Conservation (phyloP, 1,140 invertebrate species). For the Amphibalanus amphitrite region DNA sequence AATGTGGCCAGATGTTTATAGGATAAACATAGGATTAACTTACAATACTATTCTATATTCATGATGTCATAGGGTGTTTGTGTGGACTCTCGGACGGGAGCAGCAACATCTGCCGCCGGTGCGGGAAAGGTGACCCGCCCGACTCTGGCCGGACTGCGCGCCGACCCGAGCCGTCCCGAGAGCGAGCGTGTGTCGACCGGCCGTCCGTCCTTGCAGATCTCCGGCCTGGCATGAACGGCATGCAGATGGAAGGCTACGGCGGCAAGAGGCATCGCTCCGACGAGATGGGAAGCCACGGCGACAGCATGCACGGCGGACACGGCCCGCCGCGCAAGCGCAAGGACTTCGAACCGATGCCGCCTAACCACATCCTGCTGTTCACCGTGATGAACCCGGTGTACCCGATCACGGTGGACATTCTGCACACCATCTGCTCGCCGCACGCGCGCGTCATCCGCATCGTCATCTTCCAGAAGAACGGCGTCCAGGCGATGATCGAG, state of each 20-base stretch:
- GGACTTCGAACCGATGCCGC: slow-evolving; percentile 3
- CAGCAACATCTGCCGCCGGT: too few species aligned
- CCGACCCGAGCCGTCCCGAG: neutral
- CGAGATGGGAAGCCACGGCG: slow-evolving; percentile 1
- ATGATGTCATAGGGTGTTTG: too few species aligned
- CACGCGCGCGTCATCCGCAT: slow-evolving; percentile 36
- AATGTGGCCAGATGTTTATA: too few species aligned
- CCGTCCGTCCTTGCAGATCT: neutral
- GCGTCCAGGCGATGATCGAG: slow-evolving; percentile 39
- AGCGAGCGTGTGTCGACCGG: neutral
- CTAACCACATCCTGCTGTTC: slow-evolving; percentile 30
- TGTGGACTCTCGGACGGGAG: too few species aligned
- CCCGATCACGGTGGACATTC: slow-evolving; percentile 38
- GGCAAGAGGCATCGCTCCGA: slow-evolving; percentile 2
- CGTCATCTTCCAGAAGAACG: slow-evolving; percentile 38
- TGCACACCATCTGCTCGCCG: slow-evolving; percentile 34
- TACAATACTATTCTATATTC: too few species aligned
- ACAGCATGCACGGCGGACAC: neutral
- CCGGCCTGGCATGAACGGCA: neutral
- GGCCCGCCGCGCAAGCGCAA: slow-evolving; percentile 1
- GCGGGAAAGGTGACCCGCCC: too few species aligned
- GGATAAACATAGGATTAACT: too few species aligned
- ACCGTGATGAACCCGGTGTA: slow-evolving; percentile 35
- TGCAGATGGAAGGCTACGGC: neutral
- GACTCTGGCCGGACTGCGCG: neutral